Evolutionary conservation across 2,113 vertebrate genomes (phyloP).

Genomic region (Pomatostomus ruficeps): DNA sequence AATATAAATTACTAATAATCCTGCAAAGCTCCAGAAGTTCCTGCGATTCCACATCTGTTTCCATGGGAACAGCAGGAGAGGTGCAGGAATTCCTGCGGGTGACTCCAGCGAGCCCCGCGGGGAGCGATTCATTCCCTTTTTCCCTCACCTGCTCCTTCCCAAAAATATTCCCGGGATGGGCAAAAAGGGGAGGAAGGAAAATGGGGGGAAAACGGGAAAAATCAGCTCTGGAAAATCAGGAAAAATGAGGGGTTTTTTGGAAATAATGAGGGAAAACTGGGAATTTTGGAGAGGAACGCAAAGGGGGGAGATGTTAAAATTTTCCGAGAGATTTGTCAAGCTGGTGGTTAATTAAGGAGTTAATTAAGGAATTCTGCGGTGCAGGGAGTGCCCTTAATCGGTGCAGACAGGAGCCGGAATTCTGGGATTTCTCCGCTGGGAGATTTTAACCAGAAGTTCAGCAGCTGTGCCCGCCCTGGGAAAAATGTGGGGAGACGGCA

Average conservation of each 20-base stretch:
- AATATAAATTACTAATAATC: background rate
- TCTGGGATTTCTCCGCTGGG: background rate
- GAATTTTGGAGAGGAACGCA: accelerated
- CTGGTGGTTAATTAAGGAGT: constrained; percentile 32
- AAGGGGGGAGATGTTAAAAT: background rate
- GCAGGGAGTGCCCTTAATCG: background rate
- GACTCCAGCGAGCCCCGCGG: background rate
- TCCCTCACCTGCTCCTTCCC: background rate
- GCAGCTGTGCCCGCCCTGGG: background rate
- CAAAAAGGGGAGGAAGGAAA: accelerated
- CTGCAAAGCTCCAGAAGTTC: background rate
- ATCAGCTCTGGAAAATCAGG: background rate
- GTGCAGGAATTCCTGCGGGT: background rate
- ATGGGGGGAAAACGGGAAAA: background rate
- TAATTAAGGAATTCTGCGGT: background rate
- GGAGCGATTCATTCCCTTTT: background rate
- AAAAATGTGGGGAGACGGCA: background rate
- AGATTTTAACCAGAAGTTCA: no score
- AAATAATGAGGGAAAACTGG: background rate
- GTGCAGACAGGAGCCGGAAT: background rate
- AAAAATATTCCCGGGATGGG: background rate
- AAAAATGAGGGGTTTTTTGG: background rate
- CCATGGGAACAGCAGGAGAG: constrained; percentile 57
- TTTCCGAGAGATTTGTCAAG: background rate
- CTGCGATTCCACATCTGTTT: constrained; percentile 38